Base-by-base conservation (phyloP, 1,140 invertebrate species). In the Aradophagus sp. region DNA sequence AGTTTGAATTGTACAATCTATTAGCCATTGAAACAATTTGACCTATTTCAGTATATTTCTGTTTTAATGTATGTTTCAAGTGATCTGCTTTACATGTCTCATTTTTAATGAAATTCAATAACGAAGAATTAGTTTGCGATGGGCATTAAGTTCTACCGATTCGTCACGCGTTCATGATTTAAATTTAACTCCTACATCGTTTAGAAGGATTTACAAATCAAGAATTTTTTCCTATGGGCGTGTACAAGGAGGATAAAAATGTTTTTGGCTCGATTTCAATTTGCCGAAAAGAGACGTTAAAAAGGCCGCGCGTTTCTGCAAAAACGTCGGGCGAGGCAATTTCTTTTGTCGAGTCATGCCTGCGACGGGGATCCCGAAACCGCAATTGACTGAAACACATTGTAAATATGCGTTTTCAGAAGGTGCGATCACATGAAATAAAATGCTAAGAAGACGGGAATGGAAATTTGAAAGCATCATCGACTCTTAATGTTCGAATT, bases 401-500 rank as follows among this genome's bases (percentile, higher is more conserved):
- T 59, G 65, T 68, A 53, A 59, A 52, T 29, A 39, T 11, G 29
- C 38, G 14, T 48, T 58, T 59, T 61, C 34, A 61, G 55, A 70
- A 63, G 53, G 53, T 53, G 52, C 36, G 59, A 65, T 53, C 45
- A 15, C 17, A 52, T 41, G 52, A 65, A 53, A 61, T 66, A 41
- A 72, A 66, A 61, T 55, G 47, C 35, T 47, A 29, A 66, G 44
- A 27, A 71, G 53, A 61, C 53, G 41, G 61, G 61, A 72, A 72
- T 71, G 59, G 68, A 71, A 72, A 72, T 72, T 38, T 67, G 42
- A 73, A 73, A 73, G 70, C 53, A 53, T 66, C 41, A 67, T 73
- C 53, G 70, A 73, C 63, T 73, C 63, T 73, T 73, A 73, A 73
- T 67, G 63, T 63, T 14, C 16, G 53, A 73, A 73, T 73, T 73